Percentiles rank a stretch among this genome's conserved stretches.
Evolutionary conservation across 2,113 vertebrate species (phyloP).

Genomic region (Otus sunia): DNA sequence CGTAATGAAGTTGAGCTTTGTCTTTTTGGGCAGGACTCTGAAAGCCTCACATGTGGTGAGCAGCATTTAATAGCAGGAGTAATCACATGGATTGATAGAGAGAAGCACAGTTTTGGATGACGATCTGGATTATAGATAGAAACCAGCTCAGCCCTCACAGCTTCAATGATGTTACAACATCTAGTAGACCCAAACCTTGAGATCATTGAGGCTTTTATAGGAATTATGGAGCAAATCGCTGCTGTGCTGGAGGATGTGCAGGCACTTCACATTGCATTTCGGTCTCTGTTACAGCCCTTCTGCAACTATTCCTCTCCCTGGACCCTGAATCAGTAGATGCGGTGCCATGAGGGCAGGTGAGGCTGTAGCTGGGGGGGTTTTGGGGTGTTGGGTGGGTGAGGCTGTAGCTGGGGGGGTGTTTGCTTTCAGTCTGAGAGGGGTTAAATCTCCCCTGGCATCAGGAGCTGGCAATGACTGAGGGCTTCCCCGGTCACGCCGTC

Average conservation of each 20-base stretch:
- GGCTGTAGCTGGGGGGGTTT: background rate
- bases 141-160: background rate
- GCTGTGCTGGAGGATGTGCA: background rate
- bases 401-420: background rate
- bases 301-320: background rate
- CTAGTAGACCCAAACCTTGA: background rate
- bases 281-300: background rate
- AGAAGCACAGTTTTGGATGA: background rate
- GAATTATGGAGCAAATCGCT: accelerated
- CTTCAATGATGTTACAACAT: background rate
- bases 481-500: background rate
- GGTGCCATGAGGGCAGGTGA: background rate
- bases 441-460: background rate
- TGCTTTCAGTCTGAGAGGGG: accelerated
- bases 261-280: background rate
- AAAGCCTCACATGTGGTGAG: background rate
- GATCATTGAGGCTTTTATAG: background rate
- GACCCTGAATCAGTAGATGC: background rate
- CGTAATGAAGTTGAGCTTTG: accelerated
- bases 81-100: background rate
- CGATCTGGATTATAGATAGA: accelerated
- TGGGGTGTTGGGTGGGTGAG: too few relatives aligned
- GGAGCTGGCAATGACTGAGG: background rate
- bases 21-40: background rate
- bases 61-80: background rate